Conservation (phyloP, 2,888 invertebrate species). For the Caenorhabditis zanzibari region DNA sequence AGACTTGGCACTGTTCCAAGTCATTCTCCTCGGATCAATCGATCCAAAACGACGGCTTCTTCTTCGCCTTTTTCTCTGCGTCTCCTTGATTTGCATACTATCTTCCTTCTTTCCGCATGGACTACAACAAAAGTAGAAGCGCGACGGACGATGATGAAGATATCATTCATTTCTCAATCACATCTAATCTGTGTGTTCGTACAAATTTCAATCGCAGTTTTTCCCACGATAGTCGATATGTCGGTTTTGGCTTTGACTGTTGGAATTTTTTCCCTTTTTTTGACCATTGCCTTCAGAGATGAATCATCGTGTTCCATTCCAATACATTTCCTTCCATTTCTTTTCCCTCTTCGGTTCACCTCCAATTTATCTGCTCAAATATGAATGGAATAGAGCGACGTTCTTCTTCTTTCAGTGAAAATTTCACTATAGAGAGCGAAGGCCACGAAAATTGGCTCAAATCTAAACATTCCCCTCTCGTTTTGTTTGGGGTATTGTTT, state of each 20-base stretch:
- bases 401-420: neutral
- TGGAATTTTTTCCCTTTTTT: neutral
- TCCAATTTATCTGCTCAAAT: slow-evolving; percentile 42
- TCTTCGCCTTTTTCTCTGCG: slow-evolving; percentile 9
- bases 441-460: slow-evolving; percentile 51
- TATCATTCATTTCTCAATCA: slow-evolving; percentile 18
- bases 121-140: slow-evolving; percentile 9
- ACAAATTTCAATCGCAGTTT: neutral
- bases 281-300: neutral
- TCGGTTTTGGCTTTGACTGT: neutral
- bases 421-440: neutral
- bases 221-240: slow-evolving; percentile 32
- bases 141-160: slow-evolving; percentile 15
- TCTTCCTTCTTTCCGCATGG: slow-evolving; percentile 30
- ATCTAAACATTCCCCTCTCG: slow-evolving; percentile 53
- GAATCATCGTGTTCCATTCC: slow-evolving; percentile 4
- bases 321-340: slow-evolving; percentile 2
- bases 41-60: slow-evolving; percentile 46
- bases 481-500: slow-evolving; percentile 28
- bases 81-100: slow-evolving; percentile 5
- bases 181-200: slow-evolving; percentile 33
- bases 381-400: slow-evolving; percentile 42
- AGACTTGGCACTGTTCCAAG: slow-evolving; percentile 50
- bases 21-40: slow-evolving; percentile 19
- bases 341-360: neutral